Percentiles rank a stretch among this genome's conserved stretches.
phyloP scores from a whole-genome alignment of 1,140 invertebrate species.

The Cardiocondyla obscurior region DNA sequence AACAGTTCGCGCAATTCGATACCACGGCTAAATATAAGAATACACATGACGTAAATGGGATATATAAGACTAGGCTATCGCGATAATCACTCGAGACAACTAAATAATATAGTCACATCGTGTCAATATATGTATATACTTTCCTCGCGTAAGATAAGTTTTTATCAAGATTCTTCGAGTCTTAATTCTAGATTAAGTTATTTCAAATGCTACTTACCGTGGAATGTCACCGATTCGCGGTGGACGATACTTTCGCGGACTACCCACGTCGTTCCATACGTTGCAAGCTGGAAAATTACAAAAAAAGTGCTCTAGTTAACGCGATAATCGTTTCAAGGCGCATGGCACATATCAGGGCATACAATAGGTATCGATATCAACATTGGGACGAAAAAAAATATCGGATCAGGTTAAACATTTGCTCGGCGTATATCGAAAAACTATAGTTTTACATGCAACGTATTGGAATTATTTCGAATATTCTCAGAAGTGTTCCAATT shows the following conservation, averaged over 20 bases:
- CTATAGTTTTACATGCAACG: too few relatives aligned
- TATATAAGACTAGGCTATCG: not conserved
- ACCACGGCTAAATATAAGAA: not conserved
- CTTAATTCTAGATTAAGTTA: not conserved
- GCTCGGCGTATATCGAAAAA: too few relatives aligned
- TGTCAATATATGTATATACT: not conserved
- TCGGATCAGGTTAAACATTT: not conserved
- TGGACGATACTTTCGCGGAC: constrained; percentile 74
- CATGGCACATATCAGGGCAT: too few relatives aligned
- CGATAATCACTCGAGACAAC: not conserved
- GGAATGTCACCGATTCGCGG: constrained; percentile 79
- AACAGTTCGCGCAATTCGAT: not conserved
- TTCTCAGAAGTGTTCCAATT: constrained; percentile 5
- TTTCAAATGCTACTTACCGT: constrained; percentile 71
- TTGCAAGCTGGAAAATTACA: constrained; percentile 73
- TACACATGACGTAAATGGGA: not conserved
- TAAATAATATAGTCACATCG: not conserved
- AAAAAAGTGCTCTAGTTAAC: not conserved
- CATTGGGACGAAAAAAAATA: not conserved
- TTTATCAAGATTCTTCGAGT: not conserved
- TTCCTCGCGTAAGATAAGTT: not conserved
- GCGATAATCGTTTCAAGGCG: not conserved
- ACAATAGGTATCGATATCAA: too few relatives aligned
- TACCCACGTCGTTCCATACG: constrained; percentile 70
- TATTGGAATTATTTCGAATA: not conserved